Conservation (phyloP, 2,888 invertebrate genomes). For the Nemapogon koenigi region DNA sequence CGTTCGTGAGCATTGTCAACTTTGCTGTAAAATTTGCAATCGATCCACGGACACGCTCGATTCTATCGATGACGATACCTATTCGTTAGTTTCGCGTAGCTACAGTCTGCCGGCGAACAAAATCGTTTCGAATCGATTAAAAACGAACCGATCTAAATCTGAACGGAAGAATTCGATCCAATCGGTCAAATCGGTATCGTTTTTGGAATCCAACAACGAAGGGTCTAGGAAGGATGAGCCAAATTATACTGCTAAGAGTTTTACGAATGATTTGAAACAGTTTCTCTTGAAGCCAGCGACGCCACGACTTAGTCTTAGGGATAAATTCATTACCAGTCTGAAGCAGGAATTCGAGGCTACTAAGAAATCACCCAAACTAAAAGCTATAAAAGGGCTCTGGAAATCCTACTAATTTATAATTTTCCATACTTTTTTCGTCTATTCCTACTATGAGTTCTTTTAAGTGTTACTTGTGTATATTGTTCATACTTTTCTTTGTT, state of each 20-base stretch:
- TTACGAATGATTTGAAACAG: slow-evolving; percentile 56
- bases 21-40: slow-evolving; percentile 45
- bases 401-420: slow-evolving; percentile 49
- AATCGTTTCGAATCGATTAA: slow-evolving; percentile 20
- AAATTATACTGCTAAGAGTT: slow-evolving; percentile 58
- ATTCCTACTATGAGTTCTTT: too few species aligned
- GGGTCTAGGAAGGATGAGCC: slow-evolving; percentile 48
- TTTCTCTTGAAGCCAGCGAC: slow-evolving; percentile 50
- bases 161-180: slow-evolving; percentile 51
- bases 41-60: slow-evolving; percentile 46
- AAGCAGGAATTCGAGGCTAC: slow-evolving; percentile 54
- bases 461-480: too few species aligned
- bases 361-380: slow-evolving; percentile 51
- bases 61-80: slow-evolving; percentile 44
- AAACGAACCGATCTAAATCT: slow-evolving; percentile 21
- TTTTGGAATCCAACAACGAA: slow-evolving; percentile 49
- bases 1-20: slow-evolving; percentile 41
- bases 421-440: too few species aligned
- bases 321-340: slow-evolving; percentile 55
- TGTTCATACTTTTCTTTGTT: too few species aligned
- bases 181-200: slow-evolving; percentile 56
- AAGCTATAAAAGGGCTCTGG: slow-evolving; percentile 58
- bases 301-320: slow-evolving; percentile 47
- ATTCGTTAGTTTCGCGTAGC: slow-evolving; percentile 41
- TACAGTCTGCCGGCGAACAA: slow-evolving; percentile 33